Percentiles rank a stretch among this genome's conserved stretches.
Conservation (phyloP, 2,888 invertebrate species). For the Penaeus monodon region DNA sequence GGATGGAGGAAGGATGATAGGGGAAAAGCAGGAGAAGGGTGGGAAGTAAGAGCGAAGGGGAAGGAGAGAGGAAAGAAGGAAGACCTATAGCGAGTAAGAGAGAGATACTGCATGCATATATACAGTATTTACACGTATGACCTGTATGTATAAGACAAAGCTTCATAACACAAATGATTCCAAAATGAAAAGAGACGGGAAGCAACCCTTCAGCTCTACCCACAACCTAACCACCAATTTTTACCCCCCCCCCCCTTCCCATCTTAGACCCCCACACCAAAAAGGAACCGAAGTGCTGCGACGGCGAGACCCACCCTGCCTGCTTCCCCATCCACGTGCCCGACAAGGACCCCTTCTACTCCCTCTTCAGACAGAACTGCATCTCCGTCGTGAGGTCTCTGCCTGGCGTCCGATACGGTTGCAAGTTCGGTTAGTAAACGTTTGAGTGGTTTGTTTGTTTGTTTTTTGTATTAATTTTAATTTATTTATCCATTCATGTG, state of each 20-base stretch:
- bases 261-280: constrained; percentile 61
- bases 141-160: too few relatives aligned
- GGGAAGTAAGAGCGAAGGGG: not conserved
- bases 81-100: not conserved
- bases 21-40: not conserved
- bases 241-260: not conserved
- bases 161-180: too few relatives aligned
- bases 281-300: constrained; percentile 66
- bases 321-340: constrained; percentile 91
- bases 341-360: constrained; percentile 91
- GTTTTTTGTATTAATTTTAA: not conserved
- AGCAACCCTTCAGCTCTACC: not conserved
- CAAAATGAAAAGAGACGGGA: too few relatives aligned
- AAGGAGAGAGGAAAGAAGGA: not conserved
- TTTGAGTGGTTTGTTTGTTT: not conserved
- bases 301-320: constrained; percentile 81
- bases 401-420: constrained; percentile 88
- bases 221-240: not conserved
- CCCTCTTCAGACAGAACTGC: constrained; percentile 85
- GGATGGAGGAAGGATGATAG: not conserved
- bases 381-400: constrained; percentile 91
- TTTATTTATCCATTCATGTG: not conserved
- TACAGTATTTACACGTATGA: too few relatives aligned
- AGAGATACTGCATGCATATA: not conserved
- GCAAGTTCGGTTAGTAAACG: constrained; percentile 79